Base-by-base conservation (phyloP, 2,113 vertebrate species). In the Psettodes erumei region DNA sequence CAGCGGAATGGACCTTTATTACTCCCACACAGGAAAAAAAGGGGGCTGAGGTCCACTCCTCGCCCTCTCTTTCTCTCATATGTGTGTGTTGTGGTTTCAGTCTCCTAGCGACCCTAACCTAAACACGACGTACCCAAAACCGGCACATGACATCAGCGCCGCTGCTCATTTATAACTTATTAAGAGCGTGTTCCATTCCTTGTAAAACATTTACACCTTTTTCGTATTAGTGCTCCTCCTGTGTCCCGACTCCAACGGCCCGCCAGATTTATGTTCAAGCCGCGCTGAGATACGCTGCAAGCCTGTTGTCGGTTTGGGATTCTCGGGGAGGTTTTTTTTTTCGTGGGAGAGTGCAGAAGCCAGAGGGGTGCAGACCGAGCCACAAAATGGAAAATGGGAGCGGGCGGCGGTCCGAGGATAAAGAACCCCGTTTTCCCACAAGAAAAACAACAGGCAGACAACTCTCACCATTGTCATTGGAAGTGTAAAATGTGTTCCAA, bases 191-290 rank as follows among this genome's bases (percentile, higher is more conserved):
- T 85, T 90, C 63, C 77, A 85, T 80, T 78, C 82, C 87, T 86
- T 71, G 87, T 81, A 86, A 87, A 91, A 81, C 77, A 82, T 88
- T 87, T 56, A 88, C 83, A 88, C 84, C 75, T 89, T 90, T 83
- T 85, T 79, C 35, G 19, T 62, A 82, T 82, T 38, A 70, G 48
- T 12, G 65, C 43, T 72, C 40, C 38, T 77, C 28, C 27, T 19
- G 50, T 30, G 45, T 40, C 64, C n/a, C 4, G 18, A 61, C 47
- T 75, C 59, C 54, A 69, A n/a, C 72, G 82, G 85, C 70, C 71
- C 27, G 45, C 45, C 79, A 30, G 63, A 25, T 83, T 69, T 40
- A 43, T 81, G 81, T 75, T 54, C 55, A 82, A 66, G 45, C 25
- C 33, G 4, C 6, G 37, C 1, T 40, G 40, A 58, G 30, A 70